Evolutionary conservation across 2,113 vertebrate genomes (phyloP).

Genomic region (Onychostoma macrolepis): DNA sequence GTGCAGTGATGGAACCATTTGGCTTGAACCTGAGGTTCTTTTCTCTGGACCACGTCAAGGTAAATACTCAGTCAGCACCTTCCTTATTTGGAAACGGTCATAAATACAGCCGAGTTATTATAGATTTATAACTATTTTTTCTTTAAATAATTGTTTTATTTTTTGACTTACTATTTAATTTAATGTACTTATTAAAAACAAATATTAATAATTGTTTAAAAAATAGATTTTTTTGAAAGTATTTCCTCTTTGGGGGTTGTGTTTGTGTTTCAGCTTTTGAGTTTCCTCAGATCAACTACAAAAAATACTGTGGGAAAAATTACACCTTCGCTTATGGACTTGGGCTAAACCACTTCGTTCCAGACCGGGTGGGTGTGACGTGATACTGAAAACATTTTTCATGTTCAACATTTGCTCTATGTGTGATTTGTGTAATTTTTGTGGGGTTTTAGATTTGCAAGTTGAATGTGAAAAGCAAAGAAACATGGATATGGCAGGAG

Average conservation of each 20-base stretch:
- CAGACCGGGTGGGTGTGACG: constrained; percentile 80
- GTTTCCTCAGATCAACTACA: constrained; percentile 90
- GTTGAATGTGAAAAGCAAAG: constrained; percentile 85
- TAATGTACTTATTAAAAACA: too few relatives aligned
- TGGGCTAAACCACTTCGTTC: constrained; percentile 88
- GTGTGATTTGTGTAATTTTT: constrained; percentile 24
- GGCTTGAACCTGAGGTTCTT: constrained; percentile 88
- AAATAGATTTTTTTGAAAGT: too few relatives aligned
- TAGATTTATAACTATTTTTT: too few relatives aligned
- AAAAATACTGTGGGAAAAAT: constrained; percentile 77
- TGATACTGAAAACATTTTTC: background rate
- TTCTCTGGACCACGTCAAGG: constrained; percentile 87
- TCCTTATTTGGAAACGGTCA: too few relatives aligned
- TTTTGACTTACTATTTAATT: too few relatives aligned
- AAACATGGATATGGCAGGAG: constrained; percentile 88
- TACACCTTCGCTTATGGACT: constrained; percentile 83
- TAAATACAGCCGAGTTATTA: too few relatives aligned
- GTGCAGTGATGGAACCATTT: constrained; percentile 82
- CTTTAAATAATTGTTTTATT: too few relatives aligned
- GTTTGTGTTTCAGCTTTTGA: constrained; percentile 79
- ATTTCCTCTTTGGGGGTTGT: background rate
- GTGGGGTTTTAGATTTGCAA: constrained; percentile 80
- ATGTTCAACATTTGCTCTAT: background rate
- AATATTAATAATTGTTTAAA: too few relatives aligned
- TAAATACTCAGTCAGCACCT: constrained; percentile 54